Conservation (phyloP, 1,140 invertebrate genomes). For the Rhynchophorus ferrugineus region DNA sequence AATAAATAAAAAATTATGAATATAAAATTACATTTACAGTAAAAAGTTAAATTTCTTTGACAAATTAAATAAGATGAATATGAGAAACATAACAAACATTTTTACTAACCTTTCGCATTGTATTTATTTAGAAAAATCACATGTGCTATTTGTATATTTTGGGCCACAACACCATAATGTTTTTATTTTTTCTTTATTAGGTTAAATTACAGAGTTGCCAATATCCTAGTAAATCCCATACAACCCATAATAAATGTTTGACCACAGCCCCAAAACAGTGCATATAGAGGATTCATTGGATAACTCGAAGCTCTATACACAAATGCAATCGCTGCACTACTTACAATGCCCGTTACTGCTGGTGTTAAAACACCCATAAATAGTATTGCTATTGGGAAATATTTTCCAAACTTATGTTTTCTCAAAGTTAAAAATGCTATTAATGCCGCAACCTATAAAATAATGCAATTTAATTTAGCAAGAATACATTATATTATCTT, state of each 20-base stretch:
- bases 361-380: slow-evolving; percentile 82
- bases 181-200: slow-evolving; percentile 6
- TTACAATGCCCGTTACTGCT: slow-evolving; percentile 77
- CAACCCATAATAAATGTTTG: slow-evolving; percentile 83
- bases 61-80: too few relatives aligned
- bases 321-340: slow-evolving; percentile 88
- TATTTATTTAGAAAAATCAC: too few relatives aligned
- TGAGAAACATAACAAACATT: too few relatives aligned
- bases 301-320: slow-evolving; percentile 83
- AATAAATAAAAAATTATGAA: too few relatives aligned
- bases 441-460: slow-evolving; percentile 64
- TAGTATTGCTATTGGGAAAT: slow-evolving; percentile 80
- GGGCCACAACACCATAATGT: neutral
- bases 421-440: slow-evolving; percentile 83
- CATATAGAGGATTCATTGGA: slow-evolving; percentile 83
- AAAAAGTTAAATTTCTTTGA: too few relatives aligned
- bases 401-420: slow-evolving; percentile 89
- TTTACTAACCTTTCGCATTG: too few relatives aligned
- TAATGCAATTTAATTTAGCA: too few relatives aligned
- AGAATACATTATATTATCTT: slow-evolving; percentile 5
- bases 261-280: slow-evolving; percentile 86
- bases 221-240: slow-evolving; percentile 84
- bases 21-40: too few relatives aligned
- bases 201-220: slow-evolving; percentile 74
- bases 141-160: slow-evolving; percentile 4